Evolutionary conservation across 2,113 vertebrate species (phyloP), one percentile per base, ranked within the genome.

Genomic region (Grantiella picta): DNA sequence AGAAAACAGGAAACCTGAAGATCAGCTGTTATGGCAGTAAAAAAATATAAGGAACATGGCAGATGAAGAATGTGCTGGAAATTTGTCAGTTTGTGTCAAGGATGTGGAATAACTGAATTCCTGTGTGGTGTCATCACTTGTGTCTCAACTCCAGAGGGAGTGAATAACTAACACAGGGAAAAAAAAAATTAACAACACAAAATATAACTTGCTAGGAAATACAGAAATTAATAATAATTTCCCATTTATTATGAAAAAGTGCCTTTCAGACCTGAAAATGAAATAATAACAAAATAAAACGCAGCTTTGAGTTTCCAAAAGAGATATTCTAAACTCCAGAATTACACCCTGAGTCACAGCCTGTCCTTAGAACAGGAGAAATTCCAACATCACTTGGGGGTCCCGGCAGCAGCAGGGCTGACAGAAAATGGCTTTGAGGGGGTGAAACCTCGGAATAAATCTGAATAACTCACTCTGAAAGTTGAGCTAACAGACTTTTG

Each of bases 401-500:
- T 18, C 44, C 44, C 47, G 19, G 77, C 70, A 29, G 15, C 35
- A 53, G 61, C 29, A 28, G 31, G 31, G 14, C 35, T 59, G 59
- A 17, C 27, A 54, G 89, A 27, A 1, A 22, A 18, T 4, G 15
- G 15, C 59, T 60, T 12, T 8, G 69, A 12, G 56, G 23, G 25
- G 25, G 15, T 3, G 33, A 56, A 2, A n/a, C 44, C 44, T 53
- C 23, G 4, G 40, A 6, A 13, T 10, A 23, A 78, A 3, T 63
- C 47, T 28, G 83, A 88, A 40, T 44, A 81, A 86, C 72, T 92
- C 72, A 38, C 1, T 68, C 80, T 90, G 64, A 84, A 84, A 93
- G 82, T 90, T 75, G 79, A 92, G 65, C 87, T 90, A 93, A 82
- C 88, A 95, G 92, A 92, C 90, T 84, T 91, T 79, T 86, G 88